Evolutionary conservation across 92 coral and sea anemone species (phyloP).

Genomic region (Epizoanthus ramosus): DNA sequence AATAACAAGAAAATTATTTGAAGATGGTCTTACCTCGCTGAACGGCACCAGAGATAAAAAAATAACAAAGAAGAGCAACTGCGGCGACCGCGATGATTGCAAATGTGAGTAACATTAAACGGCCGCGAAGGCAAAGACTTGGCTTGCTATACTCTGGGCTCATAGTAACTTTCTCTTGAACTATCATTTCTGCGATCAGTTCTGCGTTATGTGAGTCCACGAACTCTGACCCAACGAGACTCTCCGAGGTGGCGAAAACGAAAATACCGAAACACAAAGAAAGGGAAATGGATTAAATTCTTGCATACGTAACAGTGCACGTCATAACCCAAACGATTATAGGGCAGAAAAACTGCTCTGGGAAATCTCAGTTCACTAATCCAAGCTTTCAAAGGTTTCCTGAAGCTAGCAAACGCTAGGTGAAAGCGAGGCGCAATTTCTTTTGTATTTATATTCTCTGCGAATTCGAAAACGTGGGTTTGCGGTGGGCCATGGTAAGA

Average conservation of each 20-base stretch:
- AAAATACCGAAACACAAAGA: constrained; percentile 30
- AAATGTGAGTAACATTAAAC: background rate
- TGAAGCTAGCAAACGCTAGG: constrained; percentile 10
- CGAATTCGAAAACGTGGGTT: background rate
- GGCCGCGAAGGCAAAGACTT: background rate
- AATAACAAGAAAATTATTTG: background rate
- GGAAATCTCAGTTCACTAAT: constrained; percentile 30
- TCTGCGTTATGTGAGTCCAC: constrained; percentile 31
- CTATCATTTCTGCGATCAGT: constrained; percentile 8
- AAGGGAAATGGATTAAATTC: constrained; percentile 41
- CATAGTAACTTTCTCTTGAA: constrained; percentile 9
- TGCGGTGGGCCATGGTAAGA: background rate
- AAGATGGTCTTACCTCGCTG: constrained; percentile 34
- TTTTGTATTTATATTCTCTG: background rate
- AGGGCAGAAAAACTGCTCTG: constrained; percentile 21
- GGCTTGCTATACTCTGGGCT: background rate
- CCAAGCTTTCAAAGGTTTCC: constrained; percentile 15
- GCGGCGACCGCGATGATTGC: background rate
- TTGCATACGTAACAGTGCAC: constrained; percentile 34
- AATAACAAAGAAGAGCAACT: constrained; percentile 14
- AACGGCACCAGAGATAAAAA: constrained; percentile 17
- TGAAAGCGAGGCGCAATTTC: background rate
- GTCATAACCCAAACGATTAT: constrained; percentile 39
- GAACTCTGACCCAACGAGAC: constrained; percentile 38
- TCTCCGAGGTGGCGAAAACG: constrained; percentile 39